phyloP scores from a whole-genome alignment of 2,888 invertebrate species.

The Antheraea assamensis region DNA sequence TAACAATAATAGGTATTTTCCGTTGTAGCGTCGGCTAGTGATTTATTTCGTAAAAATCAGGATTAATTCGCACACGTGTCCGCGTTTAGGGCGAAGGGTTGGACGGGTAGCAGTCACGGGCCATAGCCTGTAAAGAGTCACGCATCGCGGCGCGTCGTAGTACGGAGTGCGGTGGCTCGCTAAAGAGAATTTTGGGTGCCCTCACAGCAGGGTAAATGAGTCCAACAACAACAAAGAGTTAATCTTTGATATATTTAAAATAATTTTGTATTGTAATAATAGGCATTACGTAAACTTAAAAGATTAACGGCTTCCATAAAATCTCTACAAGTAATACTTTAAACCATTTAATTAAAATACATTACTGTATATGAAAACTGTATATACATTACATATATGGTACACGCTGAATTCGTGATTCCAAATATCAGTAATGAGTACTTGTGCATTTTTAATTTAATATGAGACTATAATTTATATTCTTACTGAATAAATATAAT shows the following conservation, averaged over 20 bases:
- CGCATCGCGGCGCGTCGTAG: constrained; percentile 61
- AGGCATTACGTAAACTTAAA: background rate
- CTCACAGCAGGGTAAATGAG: background rate
- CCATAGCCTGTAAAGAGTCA: constrained; percentile 77
- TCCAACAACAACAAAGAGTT: background rate
- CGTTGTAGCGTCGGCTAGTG: constrained; percentile 41
- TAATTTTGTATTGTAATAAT: background rate
- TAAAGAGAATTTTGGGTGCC: constrained; percentile 51
- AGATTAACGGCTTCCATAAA: background rate
- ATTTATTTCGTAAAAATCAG: constrained; percentile 69
- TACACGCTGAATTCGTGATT: background rate
- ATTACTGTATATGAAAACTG: background rate
- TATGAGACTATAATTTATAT: no score
- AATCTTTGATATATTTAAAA: background rate
- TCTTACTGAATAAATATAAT: no score
- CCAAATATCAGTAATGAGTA: no score
- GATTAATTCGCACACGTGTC: constrained; percentile 79
- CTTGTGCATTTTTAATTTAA: no score
- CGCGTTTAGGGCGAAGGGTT: constrained; percentile 75
- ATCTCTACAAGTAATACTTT: background rate
- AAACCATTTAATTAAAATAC: background rate
- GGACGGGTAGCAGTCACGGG: constrained; percentile 67
- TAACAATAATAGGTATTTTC: constrained; percentile 53
- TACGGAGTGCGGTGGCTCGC: constrained; percentile 43
- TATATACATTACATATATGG: background rate